Conservation (phyloP, 2,113 vertebrate genomes). For the Hemiscyllium ocellatum region DNA sequence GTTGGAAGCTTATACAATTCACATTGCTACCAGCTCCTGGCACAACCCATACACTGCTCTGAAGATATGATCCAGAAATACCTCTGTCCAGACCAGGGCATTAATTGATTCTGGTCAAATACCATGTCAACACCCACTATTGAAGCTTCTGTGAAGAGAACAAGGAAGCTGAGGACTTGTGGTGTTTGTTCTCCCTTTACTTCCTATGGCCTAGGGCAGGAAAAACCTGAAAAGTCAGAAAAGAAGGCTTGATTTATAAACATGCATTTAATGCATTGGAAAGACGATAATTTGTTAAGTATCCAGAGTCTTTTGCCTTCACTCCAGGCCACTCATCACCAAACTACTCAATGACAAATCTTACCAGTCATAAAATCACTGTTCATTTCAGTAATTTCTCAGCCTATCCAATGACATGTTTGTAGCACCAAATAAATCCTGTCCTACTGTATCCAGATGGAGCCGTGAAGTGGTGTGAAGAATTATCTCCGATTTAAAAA, state of each 20-base stretch:
- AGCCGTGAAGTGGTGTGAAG: constrained; percentile 16
- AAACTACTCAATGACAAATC: background rate
- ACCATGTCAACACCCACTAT: background rate
- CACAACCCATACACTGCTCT: background rate
- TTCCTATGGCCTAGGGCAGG: background rate
- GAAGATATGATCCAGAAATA: background rate
- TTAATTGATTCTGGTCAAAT: background rate
- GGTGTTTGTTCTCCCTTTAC: background rate
- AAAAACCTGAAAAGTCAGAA: background rate
- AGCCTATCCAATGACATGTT: background rate
- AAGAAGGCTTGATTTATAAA: background rate
- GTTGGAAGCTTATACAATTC: background rate
- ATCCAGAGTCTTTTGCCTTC: background rate
- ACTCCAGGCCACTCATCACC: background rate
- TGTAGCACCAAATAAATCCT: constrained; percentile 4
- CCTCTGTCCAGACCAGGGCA: background rate
- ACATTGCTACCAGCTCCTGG: background rate
- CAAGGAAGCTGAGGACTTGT: background rate
- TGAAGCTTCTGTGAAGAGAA: background rate
- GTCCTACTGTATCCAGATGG: background rate
- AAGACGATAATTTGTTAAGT: background rate
- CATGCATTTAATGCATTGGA: background rate
- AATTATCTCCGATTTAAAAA: constrained; percentile 1
- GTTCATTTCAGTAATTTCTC: background rate
- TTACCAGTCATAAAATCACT: background rate